Evolutionary conservation across 2,113 vertebrate genomes (phyloP), one percentile per base, ranked within the genome.

Genomic region (Ceyx margarethae): DNA sequence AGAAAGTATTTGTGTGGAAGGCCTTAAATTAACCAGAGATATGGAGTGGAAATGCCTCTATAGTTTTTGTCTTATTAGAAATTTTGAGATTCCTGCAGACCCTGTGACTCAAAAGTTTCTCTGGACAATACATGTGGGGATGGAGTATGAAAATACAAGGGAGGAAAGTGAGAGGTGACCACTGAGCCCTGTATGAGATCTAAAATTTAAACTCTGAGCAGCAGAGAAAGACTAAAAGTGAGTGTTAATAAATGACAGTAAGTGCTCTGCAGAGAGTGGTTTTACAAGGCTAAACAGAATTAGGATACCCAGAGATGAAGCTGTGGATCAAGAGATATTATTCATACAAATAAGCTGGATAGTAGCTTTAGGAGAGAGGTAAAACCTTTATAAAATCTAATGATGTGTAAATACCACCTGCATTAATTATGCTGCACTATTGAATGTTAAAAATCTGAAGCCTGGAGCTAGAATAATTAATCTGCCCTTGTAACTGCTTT

Each of bases 331-430:
- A 86, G 43, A 31, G 35, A 43, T 83, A 89, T 76, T 31, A 79
- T 67, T 90, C 74, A 90, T 83, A 81, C 29, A 90, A 91, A 93
- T 92, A 87, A 78, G 62, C 54, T 83, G 20, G 50, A 76, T 85
- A 33, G 87, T 85, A 91, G 82, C 83, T 94, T 92, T 75, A 95
- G 81, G 87, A 97, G 65, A 91, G 74, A 85, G 65, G 80, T 91
- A 90, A 96, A 95, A 95, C 91, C 93, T 95, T 96, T 93, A 86
- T 91, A 90, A 96, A 96, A 94, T 94, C 85, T 94, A 94, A 96
- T 91, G 94, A 96, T 89, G 94, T 95, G 93, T 94, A 96, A 96
- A 96, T 96, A 95, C 92, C 92, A 95, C 89, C 85, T 94, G 94
- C 71, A 94, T 97, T 97, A 96, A 97, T 97, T 96, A 96, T 88